Base-by-base conservation (phyloP, 2,797 vertebrate species). In the Diplodus sargus region DNA sequence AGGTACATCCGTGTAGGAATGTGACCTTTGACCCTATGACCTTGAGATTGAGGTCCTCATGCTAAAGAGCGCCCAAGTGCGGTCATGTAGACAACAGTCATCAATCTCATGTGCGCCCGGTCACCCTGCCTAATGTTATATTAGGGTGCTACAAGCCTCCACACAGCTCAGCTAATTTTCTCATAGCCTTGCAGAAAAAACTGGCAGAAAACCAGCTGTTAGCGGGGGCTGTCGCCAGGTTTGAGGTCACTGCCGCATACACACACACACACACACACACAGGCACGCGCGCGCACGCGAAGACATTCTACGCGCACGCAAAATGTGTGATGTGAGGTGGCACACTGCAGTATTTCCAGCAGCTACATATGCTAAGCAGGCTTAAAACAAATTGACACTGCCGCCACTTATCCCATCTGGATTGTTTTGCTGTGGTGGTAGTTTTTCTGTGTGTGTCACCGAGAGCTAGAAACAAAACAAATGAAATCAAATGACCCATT, bases 151-250 rank as follows among this genome's bases (percentile, higher is more conserved):
- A 47, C 69, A 74, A 85, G 76, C 83, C 76, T 72, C 75, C 68
- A 73, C 77, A 81, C 58, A 83, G 76, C 81, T 90, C 84, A 87
- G 84, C 87, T 89, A 72, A 87, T 89, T 92, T 90, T 90, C 79
- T 81, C 66, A 76, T 75, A 71, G 89, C 74, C 68, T 91, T 89
- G 91, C 85, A 91, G 76, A 91, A 91, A 39, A 87, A 88, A 74
- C 76, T 67, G 88, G 73, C 85, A 89, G 89, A 82, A 85, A 87
- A 90, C 77, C 86, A 90, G 86, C 76, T 84, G 79, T 85, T 87
- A 85, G 78, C 79, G 45, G 25, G 45, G 60, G 71, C 57, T 70
- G 71, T 73, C 14, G 52, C 76, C 85, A 86, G 78, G 78, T 85
- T 88, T 81, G 76, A 89, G 83, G 84, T 89, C 85, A 75, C 69